Percentiles rank a stretch among this genome's conserved stretches.
phyloP scores from a whole-genome alignment of 2,888 invertebrate species.

The Sipha maydis region DNA sequence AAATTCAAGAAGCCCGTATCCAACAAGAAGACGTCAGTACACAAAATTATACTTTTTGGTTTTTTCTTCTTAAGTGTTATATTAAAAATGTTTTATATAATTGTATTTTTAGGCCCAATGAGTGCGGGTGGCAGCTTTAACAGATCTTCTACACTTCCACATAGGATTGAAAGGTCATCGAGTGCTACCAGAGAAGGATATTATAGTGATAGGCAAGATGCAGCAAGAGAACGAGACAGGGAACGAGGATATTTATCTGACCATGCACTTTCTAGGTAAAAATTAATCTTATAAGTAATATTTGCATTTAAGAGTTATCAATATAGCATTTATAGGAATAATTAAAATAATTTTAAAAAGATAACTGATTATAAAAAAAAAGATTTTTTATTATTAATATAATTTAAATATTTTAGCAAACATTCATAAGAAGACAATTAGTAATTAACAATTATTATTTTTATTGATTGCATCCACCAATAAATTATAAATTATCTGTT shows the following conservation, averaged over 20 bases:
- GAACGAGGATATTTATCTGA: constrained; percentile 68
- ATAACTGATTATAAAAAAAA: too few species aligned
- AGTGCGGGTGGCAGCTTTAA: constrained; percentile 76
- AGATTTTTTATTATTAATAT: too few species aligned
- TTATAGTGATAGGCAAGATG: constrained; percentile 87
- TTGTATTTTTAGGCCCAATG: constrained; percentile 70
- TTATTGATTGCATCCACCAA: neutral
- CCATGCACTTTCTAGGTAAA: constrained; percentile 58
- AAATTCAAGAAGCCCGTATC: constrained; percentile 87
- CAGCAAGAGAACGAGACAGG: constrained; percentile 78
- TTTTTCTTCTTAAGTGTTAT: neutral
- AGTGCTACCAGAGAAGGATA: constrained; percentile 77
- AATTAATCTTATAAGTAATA: neutral
- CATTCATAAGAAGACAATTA: too few species aligned
- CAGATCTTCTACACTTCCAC: constrained; percentile 86
- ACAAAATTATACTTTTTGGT: neutral
- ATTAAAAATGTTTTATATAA: neutral
- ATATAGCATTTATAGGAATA: neutral
- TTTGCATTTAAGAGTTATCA: neutral
- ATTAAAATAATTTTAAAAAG: neutral
- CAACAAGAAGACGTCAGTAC: constrained; percentile 84
- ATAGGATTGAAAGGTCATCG: constrained; percentile 75
- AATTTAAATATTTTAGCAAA: too few species aligned
- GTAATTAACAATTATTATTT: neutral
- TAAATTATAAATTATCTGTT: neutral